A percentile compares a stretch with the other conserved stretches of the same genome.
These are phyloP conservation scores for Gibbula magus DNA, from an alignment of 2,888 invertebrate species.

Conservation along the genomic window DNA sequence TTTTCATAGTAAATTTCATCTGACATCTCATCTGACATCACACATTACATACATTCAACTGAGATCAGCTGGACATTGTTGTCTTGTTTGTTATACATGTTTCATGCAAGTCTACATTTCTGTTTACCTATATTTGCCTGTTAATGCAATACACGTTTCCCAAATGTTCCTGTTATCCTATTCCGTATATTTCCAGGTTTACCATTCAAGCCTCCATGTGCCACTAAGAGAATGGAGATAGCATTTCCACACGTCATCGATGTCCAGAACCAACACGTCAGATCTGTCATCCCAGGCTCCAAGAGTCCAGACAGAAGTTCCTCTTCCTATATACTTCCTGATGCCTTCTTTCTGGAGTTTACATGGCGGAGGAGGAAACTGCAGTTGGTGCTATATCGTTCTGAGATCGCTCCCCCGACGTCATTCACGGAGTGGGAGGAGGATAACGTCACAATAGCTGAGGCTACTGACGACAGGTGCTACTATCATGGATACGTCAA, in stretches of 20 bases:
- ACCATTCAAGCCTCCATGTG: constrained; percentile 34
- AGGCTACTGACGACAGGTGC: constrained; percentile 69
- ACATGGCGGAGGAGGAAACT: constrained; percentile 36
- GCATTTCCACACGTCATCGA: constrained; percentile 31
- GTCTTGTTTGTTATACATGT: too few relatives aligned
- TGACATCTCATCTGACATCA: too few relatives aligned
- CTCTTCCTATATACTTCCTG: background rate
- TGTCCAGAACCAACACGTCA: background rate
- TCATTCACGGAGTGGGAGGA: constrained; percentile 46
- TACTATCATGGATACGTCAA: constrained; percentile 78
- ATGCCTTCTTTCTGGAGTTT: constrained; percentile 28
- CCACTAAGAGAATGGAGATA: constrained; percentile 33
- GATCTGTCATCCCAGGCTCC: background rate
- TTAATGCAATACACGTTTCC: too few relatives aligned
- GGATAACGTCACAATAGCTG: constrained; percentile 48
- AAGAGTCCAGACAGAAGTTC: background rate
- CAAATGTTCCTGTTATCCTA: too few relatives aligned
- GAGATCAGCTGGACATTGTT: too few relatives aligned
- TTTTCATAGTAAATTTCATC: too few relatives aligned
- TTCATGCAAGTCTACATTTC: too few relatives aligned
- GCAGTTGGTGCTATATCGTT: constrained; percentile 31
- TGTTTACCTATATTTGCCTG: too few relatives aligned
- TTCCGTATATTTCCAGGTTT: constrained; percentile 21
- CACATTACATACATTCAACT: too few relatives aligned
- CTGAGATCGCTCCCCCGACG: constrained; percentile 36